Conservation (phyloP, 1,140 invertebrate species). For the Holcopasites calliopsidis region DNA sequence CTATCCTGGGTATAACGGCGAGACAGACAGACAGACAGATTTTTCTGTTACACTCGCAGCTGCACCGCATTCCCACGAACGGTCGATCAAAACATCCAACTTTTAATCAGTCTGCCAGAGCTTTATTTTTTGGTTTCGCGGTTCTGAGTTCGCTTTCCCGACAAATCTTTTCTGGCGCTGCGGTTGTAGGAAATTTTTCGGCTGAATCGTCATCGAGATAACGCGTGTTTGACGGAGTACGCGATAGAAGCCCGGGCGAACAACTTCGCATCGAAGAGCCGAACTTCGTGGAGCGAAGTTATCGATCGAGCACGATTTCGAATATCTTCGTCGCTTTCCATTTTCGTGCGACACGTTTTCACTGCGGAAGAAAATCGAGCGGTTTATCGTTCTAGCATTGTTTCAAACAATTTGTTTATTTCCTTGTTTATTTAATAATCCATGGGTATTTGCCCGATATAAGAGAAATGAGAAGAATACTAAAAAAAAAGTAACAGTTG, state of each 20-base stretch:
- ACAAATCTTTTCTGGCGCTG: background rate
- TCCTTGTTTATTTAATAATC: too few relatives aligned
- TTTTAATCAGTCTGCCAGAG: background rate
- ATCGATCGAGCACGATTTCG: background rate
- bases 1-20: slow-evolving; percentile 17
- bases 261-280: background rate
- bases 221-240: background rate
- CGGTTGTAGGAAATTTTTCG: background rate
- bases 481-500: too few relatives aligned
- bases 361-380: too few relatives aligned
- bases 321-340: background rate
- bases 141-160: background rate
- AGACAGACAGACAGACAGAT: slow-evolving; percentile 51
- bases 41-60: slow-evolving; percentile 41
- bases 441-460: too few relatives aligned
- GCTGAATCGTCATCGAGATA: background rate
- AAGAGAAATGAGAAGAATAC: too few relatives aligned
- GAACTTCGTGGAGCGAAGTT: too few relatives aligned
- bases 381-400: too few relatives aligned
- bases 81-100: slow-evolving; percentile 8
- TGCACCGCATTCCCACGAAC: slow-evolving; percentile 43
- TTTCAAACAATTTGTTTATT: too few relatives aligned
- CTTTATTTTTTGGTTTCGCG: background rate
- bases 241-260: background rate
- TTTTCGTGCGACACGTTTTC: background rate